Evolutionary conservation across 2,113 vertebrate genomes (phyloP).

Genomic region (Nipponia nippon): DNA sequence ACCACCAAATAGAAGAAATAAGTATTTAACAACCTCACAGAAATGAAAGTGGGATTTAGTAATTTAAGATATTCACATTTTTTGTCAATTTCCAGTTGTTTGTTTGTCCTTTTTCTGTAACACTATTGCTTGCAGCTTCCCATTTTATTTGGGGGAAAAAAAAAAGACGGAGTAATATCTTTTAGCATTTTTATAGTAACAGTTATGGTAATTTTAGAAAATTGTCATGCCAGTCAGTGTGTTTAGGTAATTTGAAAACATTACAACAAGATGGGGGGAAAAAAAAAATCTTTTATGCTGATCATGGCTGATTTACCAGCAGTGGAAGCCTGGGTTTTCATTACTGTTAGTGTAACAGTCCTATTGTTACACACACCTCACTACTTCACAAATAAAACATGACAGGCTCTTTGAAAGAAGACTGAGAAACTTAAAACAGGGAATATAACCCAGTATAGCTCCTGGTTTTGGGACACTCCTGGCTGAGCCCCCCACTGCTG

Average conservation of each 20-base stretch:
- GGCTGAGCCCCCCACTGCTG: not conserved
- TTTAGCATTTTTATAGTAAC: constrained; percentile 23
- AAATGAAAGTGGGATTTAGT: not conserved
- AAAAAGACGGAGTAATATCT: not conserved
- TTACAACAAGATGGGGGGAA: not conserved
- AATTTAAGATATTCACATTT: not conserved
- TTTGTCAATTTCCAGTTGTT: not conserved
- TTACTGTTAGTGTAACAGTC: not conserved
- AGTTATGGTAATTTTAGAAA: constrained; percentile 18
- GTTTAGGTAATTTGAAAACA: constrained; percentile 45
- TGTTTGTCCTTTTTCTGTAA: not conserved
- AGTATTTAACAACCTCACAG: not conserved
- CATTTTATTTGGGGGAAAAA: not conserved
- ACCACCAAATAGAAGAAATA: not conserved
- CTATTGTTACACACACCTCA: not conserved
- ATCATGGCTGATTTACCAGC: not conserved
- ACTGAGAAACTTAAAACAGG: not conserved
- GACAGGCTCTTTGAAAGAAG: not conserved
- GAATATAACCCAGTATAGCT: not conserved
- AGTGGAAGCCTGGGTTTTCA: not conserved
- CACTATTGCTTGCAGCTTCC: not conserved
- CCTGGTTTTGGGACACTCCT: not conserved
- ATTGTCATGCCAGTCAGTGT: not conserved
- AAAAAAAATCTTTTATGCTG: not conserved
- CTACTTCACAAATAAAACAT: not conserved